Evolutionary conservation across 2,888 invertebrate genomes (phyloP), one percentile per base, ranked within the genome.

Genomic region (Salticus scenicus): DNA sequence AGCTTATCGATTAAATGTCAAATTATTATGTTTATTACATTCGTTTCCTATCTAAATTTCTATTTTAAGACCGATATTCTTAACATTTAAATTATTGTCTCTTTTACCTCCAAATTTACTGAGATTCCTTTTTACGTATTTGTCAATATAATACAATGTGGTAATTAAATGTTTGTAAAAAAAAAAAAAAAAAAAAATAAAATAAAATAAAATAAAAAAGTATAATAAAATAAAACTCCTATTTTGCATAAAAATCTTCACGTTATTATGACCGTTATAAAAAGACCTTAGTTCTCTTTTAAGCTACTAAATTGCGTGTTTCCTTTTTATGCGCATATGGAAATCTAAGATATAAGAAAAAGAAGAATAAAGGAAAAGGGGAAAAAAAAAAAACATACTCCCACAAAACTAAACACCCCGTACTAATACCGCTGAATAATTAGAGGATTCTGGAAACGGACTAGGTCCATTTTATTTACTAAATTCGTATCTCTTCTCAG

Each of bases 391-490:
- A 69, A 75, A 24, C 12, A 2, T 24, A 20, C 47, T 57, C 4
- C 30, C 8, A 64, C 20, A 30, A 67, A 67, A 64, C 69, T 41
- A 75, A 81, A 81, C 81, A 81, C 81, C 69, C 77, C 24, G 77
- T 66, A 84, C 83, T 84, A 84, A 84, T 84, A 84, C 83, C 63
- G 28, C 69, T 33, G 83, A 84, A 84, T 84, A 84, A 84, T 84
- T 84, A 84, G 77, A 84, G 57, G 57, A 28, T 24, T 73, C 67
- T 67, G 14, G 66, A 33, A 72, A 72, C 47, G 47, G 47, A 24
- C 67, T 72, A 67, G 77, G 37, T 69, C 77, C 77, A 76, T 84
- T 84, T 84, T 84, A 84, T 84, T 84, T 84, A 84, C 83, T 51
- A 84, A 84, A 84, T n/a, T 84, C 77, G 83, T 66, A 77, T 64